phyloP scores from a whole-genome alignment of 2,113 vertebrate species.

The Himantopus leucocephalus region DNA sequence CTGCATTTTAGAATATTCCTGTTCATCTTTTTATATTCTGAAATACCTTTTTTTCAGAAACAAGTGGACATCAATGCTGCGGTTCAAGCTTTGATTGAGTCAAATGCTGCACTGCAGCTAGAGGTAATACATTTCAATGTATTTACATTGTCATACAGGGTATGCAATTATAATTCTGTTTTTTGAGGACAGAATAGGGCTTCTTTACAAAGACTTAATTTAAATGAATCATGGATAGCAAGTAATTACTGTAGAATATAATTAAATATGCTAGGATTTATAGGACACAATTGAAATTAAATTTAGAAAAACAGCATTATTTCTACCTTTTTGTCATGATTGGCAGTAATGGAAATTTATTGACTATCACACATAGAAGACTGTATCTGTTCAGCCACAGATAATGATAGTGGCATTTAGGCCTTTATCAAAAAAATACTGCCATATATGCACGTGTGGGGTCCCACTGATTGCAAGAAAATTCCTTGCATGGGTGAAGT shows the following conservation, averaged over 20 bases:
- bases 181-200: background rate
- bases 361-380: background rate
- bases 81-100: slow-evolving; percentile 79
- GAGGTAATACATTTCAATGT: slow-evolving; percentile 81
- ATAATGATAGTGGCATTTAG: background rate
- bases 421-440: background rate
- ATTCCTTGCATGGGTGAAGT: background rate
- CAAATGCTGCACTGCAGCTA: slow-evolving; percentile 77
- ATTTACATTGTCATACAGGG: slow-evolving; percentile 12
- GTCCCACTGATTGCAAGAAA: background rate
- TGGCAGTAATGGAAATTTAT: background rate
- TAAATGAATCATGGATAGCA: background rate
- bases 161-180: background rate
- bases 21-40: slow-evolving; percentile 30
- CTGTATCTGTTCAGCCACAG: background rate
- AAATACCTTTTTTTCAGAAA: slow-evolving; percentile 77
- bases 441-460: background rate
- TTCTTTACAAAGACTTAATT: slow-evolving; percentile 44
- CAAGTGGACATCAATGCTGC: slow-evolving; percentile 81
- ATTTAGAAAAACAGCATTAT: background rate
- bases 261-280: slow-evolving; percentile 11
- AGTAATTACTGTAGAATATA: background rate
- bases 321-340: background rate
- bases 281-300: background rate
- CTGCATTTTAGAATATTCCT: background rate